Percentiles rank a stretch among this genome's conserved stretches.
phyloP scores from a whole-genome alignment of 2,888 invertebrate species.

The Platycheirus albimanus region DNA sequence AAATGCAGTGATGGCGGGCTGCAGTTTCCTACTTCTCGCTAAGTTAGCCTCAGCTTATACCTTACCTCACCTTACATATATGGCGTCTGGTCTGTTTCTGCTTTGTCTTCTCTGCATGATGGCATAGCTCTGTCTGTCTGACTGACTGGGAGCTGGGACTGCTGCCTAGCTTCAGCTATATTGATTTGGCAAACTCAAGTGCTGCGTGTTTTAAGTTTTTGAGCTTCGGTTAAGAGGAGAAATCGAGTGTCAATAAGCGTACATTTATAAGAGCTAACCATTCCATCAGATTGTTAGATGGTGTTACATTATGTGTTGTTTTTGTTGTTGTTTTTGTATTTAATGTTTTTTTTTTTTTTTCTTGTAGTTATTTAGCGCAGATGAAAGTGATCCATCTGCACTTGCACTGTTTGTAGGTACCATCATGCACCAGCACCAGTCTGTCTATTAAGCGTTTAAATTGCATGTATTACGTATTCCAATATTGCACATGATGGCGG shows the following conservation, averaged over 20 bases:
- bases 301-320: conserved; percentile 52
- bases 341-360: conserved; percentile 12
- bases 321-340: conserved; percentile 12
- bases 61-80: too few relatives aligned
- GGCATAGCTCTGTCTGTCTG: conserved; percentile 10
- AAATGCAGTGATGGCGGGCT: conserved; percentile 13
- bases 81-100: too few relatives aligned
- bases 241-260: conserved; percentile 73
- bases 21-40: conserved; percentile 55
- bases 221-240: conserved; percentile 60
- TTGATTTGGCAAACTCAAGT: conserved; percentile 69
- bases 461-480: conserved; percentile 69
- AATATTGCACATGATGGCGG: conserved; percentile 72
- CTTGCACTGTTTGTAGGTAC: conserved; percentile 71
- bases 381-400: conserved; percentile 74
- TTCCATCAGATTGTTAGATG: conserved; percentile 53
- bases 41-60: conserved; percentile 4
- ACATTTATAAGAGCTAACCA: conserved; percentile 46
- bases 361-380: conserved; percentile 67
- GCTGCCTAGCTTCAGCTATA: conserved; percentile 27
- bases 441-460: conserved; percentile 74
- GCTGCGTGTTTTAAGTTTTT: conserved; percentile 52
- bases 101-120: conserved; percentile 29
- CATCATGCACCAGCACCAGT: conserved; percentile 73
- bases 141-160: too few relatives aligned